A percentile compares a stretch with the other conserved stretches of the same genome.
These are phyloP conservation scores for Apodemus agrarius DNA, from an alignment of 2,797 vertebrate genomes.

Conservation along the genomic window DNA sequence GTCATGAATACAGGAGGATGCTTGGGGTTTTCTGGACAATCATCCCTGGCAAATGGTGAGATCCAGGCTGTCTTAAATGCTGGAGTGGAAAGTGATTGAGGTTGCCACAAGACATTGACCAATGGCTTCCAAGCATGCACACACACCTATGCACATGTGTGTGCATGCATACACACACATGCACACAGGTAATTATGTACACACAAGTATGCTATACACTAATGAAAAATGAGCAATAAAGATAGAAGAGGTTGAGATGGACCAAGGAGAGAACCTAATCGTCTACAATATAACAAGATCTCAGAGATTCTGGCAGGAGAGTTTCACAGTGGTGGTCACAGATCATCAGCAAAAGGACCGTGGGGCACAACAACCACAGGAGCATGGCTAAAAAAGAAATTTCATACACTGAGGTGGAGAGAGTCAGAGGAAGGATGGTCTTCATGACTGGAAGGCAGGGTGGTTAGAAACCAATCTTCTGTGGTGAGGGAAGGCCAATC, in stretches of 20 bases:
- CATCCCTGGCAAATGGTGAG: neutral
- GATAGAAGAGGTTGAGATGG: neutral
- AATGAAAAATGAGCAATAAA: neutral
- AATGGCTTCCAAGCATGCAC: neutral
- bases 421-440: neutral
- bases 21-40: neutral
- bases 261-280: neutral
- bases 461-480: neutral
- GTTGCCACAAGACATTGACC: neutral
- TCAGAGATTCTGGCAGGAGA: neutral
- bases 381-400: too few species aligned
- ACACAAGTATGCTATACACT: too few species aligned
- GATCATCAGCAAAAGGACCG: neutral
- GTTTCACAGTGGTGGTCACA: neutral
- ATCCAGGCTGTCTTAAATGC: neutral
- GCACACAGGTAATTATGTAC: neutral
- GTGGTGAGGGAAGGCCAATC: neutral
- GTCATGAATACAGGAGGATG: neutral
- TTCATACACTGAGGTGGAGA: neutral
- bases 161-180: too few species aligned
- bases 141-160: neutral
- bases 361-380: neutral
- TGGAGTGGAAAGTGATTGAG: neutral
- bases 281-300: neutral
- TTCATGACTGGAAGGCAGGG: neutral